Evolutionary conservation across 2,888 invertebrate species (phyloP).

Genomic region (Cetonia aurata): DNA sequence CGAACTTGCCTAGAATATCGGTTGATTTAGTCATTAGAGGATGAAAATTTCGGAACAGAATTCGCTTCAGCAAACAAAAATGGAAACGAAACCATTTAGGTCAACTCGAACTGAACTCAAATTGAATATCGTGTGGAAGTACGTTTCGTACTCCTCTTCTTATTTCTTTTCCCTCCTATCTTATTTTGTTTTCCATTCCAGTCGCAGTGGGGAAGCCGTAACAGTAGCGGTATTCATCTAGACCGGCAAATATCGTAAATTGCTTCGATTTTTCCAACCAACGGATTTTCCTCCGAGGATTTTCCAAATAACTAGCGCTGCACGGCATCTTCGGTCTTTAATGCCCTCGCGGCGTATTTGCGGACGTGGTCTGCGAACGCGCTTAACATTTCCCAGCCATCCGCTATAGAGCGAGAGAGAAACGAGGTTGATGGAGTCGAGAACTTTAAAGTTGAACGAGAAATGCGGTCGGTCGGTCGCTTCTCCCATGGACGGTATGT

Average conservation of each 20-base stretch:
- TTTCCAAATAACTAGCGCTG: conserved; percentile 21
- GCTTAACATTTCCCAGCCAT: not conserved
- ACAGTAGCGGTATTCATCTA: conserved; percentile 13
- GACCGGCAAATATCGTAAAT: conserved; percentile 30
- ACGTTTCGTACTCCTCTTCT: not conserved
- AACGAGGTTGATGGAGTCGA: not conserved
- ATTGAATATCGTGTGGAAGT: no score
- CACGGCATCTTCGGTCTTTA: conserved; percentile 2
- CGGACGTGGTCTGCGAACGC: conserved; percentile 6
- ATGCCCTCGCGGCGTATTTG: conserved; percentile 7
- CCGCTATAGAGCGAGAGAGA: not conserved
- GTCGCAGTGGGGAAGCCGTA: not conserved
- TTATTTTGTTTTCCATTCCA: conserved; percentile 1
- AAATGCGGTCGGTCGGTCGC: conserved; percentile 1
- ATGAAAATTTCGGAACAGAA: no score
- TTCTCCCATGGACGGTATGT: not conserved
- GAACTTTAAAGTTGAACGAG: conserved; percentile 10
- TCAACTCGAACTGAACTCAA: no score
- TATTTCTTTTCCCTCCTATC: conserved; percentile 1
- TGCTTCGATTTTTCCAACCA: conserved; percentile 21
- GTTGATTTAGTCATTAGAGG: no score
- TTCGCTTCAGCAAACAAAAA: no score
- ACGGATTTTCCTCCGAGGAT: conserved; percentile 22
- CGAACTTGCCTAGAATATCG: no score
- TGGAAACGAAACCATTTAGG: no score